Base-by-base conservation (phyloP, 2,113 vertebrate genomes). In the Cyanoderma ruficeps region DNA sequence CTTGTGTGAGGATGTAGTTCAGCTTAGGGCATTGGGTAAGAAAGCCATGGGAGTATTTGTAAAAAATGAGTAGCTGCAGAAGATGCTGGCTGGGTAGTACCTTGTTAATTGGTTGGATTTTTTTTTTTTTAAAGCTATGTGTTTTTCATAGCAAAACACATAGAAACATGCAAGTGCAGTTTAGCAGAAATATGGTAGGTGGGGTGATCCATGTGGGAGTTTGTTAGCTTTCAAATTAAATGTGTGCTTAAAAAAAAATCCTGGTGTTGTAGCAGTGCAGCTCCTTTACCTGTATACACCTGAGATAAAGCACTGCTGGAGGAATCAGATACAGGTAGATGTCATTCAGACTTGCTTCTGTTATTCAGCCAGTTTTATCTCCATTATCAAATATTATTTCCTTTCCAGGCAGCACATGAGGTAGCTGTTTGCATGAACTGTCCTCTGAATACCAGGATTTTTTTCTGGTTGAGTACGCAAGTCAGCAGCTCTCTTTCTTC, bases 151-250 rank as follows among this genome's bases (percentile, higher is more conserved):
- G 42, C 8, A 55, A 60, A 56, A 60, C 6, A 6, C 55, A 39
- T 44, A 21, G 5, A 37, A 6, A 33, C 0, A 0, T 4, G 10
- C 7, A 64, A 41, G 12, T 65, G 16, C 19, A 6, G 7, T 69
- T 86, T 24, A 31, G 21, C 28, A 47, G 53, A 47, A 87, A 30
- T 84, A 57, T 57, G 24, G 8, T 69, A 52, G 39, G 6, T 60
- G 20, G 12, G 3, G 7, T 64, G n/a, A 67, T 81, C 24, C 4
- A 2, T 15, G 18, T 49, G 47, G 13, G 31, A 61, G 30, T 74
- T 68, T 31, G 17, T 42, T 69, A 84, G 53, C 49, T 77, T 37
- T 77, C 12, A 28, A 53, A 27, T 21, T 52, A 31, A 77, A 61
- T 57, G 28, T n/a, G 27, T 87, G 37, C 42, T 67, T 65, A 15